Conservation (phyloP, 92 coral and sea anemone genomes). For the Zoanthus sociatus region DNA sequence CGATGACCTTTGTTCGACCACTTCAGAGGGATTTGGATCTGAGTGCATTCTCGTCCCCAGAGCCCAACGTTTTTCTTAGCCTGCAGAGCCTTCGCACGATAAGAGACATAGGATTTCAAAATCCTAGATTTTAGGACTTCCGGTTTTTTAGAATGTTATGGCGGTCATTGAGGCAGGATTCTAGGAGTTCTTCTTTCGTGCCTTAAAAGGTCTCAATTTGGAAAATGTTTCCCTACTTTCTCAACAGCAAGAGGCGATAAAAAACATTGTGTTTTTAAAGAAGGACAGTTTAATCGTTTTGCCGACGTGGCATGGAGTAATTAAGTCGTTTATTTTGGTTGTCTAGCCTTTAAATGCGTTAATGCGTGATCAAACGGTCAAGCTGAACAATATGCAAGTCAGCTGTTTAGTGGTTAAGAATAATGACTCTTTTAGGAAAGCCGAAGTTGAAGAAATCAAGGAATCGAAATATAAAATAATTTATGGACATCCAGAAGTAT, state of each 20-base stretch:
- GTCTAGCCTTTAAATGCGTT: neutral
- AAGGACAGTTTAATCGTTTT: neutral
- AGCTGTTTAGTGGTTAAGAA: conserved; percentile 20
- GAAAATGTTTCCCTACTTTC: neutral
- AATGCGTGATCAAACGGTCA: conserved; percentile 1
- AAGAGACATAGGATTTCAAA: neutral
- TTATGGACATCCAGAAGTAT: neutral
- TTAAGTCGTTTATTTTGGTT: neutral
- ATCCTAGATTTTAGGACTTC: neutral
- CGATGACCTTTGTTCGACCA: no score
- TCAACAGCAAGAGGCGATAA: conserved; percentile 10
- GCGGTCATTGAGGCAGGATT: neutral
- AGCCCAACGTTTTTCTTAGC: no score
- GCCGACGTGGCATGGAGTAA: neutral
- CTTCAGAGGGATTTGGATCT: no score
- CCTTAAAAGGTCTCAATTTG: neutral
- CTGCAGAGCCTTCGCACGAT: no score
- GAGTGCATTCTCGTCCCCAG: no score
- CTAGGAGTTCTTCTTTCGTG: neutral
- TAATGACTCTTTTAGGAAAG: neutral
- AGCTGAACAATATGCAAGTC: conserved; percentile 1
- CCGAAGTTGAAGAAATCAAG: neutral
- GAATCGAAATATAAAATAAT: neutral
- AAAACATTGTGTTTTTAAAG: neutral
- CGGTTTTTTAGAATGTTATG: neutral